These are phyloP conservation scores for Yponomeuta sedellus DNA, from an alignment of 2,888 invertebrate genomes.

Conservation along the genomic window DNA sequence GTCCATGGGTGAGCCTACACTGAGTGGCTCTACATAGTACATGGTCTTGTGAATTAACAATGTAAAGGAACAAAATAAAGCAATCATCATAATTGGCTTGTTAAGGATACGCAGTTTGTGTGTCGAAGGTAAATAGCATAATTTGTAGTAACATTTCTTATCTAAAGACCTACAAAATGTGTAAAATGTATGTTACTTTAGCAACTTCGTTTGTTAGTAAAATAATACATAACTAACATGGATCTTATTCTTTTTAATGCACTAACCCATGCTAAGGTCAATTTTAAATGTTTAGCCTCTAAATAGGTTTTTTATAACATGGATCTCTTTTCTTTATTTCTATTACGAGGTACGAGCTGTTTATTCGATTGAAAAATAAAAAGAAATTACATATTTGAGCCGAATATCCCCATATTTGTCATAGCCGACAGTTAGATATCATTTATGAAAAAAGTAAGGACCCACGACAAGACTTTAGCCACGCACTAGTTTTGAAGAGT, in stretches of 20 bases:
- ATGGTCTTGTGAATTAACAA: neutral
- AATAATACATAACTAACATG: no score
- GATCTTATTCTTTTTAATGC: no score
- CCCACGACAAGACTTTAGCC: neutral
- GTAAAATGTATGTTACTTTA: neutral
- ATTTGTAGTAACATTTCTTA: neutral
- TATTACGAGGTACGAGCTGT: neutral
- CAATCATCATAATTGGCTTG: conserved; percentile 1
- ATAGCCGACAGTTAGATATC: neutral
- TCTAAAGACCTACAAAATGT: neutral
- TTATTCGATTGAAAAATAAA: neutral
- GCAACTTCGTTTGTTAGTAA: no score
- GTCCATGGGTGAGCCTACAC: neutral
- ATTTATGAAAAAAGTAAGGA: conserved; percentile 8
- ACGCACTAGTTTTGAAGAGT: neutral
- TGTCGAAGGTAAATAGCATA: neutral
- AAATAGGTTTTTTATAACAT: no score
- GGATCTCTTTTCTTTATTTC: no score
- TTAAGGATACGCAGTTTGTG: neutral
- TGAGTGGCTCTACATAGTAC: neutral
- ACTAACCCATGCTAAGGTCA: no score
- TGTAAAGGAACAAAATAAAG: neutral
- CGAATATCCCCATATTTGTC: neutral
- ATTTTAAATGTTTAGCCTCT: no score
- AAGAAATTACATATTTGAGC: neutral